Evolutionary conservation across 2,888 invertebrate genomes (phyloP).

Genomic region (Parasteatoda lunata): DNA sequence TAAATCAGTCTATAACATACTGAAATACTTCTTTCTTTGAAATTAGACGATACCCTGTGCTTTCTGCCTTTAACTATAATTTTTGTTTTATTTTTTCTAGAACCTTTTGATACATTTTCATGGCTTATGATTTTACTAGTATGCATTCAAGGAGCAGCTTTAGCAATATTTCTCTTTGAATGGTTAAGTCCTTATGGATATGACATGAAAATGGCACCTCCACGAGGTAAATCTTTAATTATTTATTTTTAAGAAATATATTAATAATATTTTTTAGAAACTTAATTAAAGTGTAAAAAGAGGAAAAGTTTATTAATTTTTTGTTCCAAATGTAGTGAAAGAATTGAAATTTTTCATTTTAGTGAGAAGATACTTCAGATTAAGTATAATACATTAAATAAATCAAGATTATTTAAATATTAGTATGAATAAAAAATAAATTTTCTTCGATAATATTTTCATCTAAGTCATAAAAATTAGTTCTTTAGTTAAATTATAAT

Average conservation of each 20-base stretch:
- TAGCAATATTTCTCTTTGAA: slow-evolving; percentile 96
- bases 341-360: no score
- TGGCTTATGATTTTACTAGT: slow-evolving; percentile 98
- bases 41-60: not conserved
- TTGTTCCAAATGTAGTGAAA: no score
- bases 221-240: slow-evolving; percentile 70
- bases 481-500: no score
- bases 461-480: no score
- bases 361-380: no score
- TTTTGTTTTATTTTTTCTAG: slow-evolving; percentile 79
- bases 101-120: slow-evolving; percentile 98
- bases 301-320: no score
- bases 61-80: not conserved
- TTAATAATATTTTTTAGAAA: not conserved
- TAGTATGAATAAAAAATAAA: no score
- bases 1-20: no score
- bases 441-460: no score
- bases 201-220: slow-evolving; percentile 83
- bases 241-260: not conserved
- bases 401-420: no score
- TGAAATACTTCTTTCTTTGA: no score
- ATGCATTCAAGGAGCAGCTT: slow-evolving; percentile 95
- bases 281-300: not conserved
- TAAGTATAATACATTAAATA: no score
- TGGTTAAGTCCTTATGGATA: slow-evolving; percentile 97